Evolutionary conservation across 2,888 invertebrate species (phyloP).

Genomic region (Melikaiella ostensackeni): DNA sequence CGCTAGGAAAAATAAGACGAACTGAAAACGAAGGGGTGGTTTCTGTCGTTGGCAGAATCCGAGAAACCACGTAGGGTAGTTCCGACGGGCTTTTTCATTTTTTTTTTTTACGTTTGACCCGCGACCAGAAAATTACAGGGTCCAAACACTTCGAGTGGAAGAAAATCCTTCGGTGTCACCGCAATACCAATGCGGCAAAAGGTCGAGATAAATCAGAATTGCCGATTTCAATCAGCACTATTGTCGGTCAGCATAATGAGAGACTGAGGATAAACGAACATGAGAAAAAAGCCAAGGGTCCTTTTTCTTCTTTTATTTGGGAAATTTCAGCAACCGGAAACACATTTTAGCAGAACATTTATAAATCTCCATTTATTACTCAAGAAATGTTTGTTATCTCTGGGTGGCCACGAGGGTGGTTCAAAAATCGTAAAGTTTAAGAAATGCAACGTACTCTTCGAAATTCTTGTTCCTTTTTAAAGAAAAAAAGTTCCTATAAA

Average conservation of each 20-base stretch:
- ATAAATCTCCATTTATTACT: too few relatives aligned
- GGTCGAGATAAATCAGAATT: constrained; percentile 66
- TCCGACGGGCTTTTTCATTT: constrained; percentile 50
- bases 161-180: constrained; percentile 64
- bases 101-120: constrained; percentile 71
- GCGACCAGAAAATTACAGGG: constrained; percentile 73
- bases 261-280: not conserved
- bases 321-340: not conserved
- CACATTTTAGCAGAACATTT: too few relatives aligned
- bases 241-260: constrained; percentile 67
- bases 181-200: constrained; percentile 59
- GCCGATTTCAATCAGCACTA: constrained; percentile 76
- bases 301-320: not conserved
- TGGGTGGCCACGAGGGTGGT: too few relatives aligned
- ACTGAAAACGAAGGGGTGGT: constrained; percentile 58
- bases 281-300: not conserved
- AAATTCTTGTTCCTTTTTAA: too few relatives aligned
- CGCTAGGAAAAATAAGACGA: constrained; percentile 57
- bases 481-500: too few relatives aligned
- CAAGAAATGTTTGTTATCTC: too few relatives aligned
- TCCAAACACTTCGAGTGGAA: constrained; percentile 72
- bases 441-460: too few relatives aligned
- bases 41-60: constrained; percentile 53
- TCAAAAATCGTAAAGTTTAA: too few relatives aligned
- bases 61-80: constrained; percentile 49